Evolutionary conservation across 2,797 vertebrate species (phyloP), one percentile per base, ranked within the genome.

Genomic region (Cirrhinus molitorella): DNA sequence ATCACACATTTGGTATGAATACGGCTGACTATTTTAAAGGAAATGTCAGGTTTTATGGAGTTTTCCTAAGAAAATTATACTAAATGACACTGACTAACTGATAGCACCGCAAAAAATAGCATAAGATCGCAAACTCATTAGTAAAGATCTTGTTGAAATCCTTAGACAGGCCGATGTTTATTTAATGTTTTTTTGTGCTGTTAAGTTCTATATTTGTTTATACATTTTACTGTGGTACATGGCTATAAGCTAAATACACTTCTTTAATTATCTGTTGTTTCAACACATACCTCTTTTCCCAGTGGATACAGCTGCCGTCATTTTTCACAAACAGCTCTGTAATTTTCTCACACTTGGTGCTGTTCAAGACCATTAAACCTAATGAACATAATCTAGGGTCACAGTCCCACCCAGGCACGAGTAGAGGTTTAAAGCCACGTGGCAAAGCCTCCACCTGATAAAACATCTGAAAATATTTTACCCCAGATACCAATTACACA

Each of bases 321-420:
- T 86, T 86, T 83, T 72, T 66, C 37, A 57, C 13, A 7, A 47
- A 83, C 23, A 25, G 71, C 59, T 63, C 28, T 83, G 75, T 68
- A 79, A 86, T 83, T 83, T 83, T 79, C 40, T 83, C 34, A 49
- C 23, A 10, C 19, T 79, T 79, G n/a, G 57, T 85, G 66, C 76
- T 67, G 34, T 82, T 71, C 59, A 67, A 47, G 85, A 77, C 63
- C 68, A 83, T 83, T 83, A 83, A 86, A 83, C 68, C 28, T 81
- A 73, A 81, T 63, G 70, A 71, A 73, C 68, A 63, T 73, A 81
- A 81, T 81, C 55, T 51, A 73, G 80, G 68, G 70, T 73, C 68
- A 63, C 9, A 37, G 43, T 81, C 68, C 80, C 68, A 73, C 80
- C 57, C 80, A 73, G 28, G 11, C 61, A 73, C 6, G 1, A 34